These are phyloP conservation scores for Taeniopygia guttata DNA, from an alignment of 2,797 vertebrate species.

Conservation along the genomic window DNA sequence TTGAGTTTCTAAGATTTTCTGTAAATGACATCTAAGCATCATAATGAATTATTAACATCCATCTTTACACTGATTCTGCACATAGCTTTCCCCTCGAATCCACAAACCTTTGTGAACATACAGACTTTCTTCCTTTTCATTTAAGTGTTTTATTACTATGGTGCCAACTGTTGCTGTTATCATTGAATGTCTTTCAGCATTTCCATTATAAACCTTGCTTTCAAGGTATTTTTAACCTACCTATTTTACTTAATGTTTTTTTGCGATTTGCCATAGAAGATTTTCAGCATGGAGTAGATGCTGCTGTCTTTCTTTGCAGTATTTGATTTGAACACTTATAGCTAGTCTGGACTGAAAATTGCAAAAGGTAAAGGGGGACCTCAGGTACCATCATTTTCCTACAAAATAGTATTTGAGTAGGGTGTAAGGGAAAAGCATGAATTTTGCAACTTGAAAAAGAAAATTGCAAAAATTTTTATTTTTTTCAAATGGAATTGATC, in stretches of 20 bases:
- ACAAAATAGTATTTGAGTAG: not conserved
- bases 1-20: conserved; percentile 58
- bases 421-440: not conserved
- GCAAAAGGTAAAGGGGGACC: conserved; percentile 3
- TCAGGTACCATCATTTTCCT: not conserved
- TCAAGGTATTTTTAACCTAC: conserved; percentile 67
- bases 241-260: conserved; percentile 59
- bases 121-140: conserved; percentile 40
- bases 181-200: conserved; percentile 68
- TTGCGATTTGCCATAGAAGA: conserved; percentile 51
- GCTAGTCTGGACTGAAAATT: conserved; percentile 30
- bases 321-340: conserved; percentile 51
- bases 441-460: not conserved
- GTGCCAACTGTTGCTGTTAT: conserved; percentile 55
- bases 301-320: conserved; percentile 42
- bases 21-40: conserved; percentile 37
- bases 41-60: conserved; percentile 62
- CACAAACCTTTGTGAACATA: conserved; percentile 55
- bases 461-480: not conserved
- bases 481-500: not conserved
- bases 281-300: conserved; percentile 52
- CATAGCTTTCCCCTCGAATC: conserved; percentile 61
- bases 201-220: conserved; percentile 73
- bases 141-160: conserved; percentile 66
- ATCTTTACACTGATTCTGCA: conserved; percentile 49